Conservation (phyloP, 2,113 vertebrate genomes). For the Serilophus lunatus region DNA sequence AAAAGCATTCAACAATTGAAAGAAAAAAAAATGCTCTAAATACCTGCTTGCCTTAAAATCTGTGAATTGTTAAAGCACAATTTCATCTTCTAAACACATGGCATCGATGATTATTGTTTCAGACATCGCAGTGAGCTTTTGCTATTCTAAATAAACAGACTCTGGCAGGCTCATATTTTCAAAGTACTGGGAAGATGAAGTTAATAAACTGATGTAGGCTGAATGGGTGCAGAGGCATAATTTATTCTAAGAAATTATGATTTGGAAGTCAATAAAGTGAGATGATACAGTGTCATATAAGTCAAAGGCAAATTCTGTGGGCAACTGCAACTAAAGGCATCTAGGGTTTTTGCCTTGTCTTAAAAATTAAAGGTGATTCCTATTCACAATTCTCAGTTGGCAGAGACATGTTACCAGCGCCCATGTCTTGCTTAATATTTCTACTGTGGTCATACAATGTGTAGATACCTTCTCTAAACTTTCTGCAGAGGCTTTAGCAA, state of each 20-base stretch:
- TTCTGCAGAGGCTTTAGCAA: background rate
- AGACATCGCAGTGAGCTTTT: background rate
- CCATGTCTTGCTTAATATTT: background rate
- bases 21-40: background rate
- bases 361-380: background rate
- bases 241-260: background rate
- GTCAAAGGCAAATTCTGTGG: background rate
- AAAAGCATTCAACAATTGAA: background rate
- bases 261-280: background rate
- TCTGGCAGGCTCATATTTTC: background rate
- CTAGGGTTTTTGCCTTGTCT: background rate
- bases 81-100: background rate
- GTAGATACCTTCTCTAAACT: background rate
- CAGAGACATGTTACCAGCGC: background rate
- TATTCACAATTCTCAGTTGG: background rate
- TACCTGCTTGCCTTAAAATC: background rate
- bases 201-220: background rate
- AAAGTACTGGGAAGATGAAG: background rate
- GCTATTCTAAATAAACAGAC: background rate
- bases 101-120: background rate
- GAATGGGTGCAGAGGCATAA: background rate
- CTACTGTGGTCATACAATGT: fast-evolving
- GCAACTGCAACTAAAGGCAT: background rate
- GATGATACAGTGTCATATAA: background rate
- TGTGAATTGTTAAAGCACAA: background rate